Base-by-base conservation (phyloP, 2,888 invertebrate genomes). In the Lobophora halterata region DNA sequence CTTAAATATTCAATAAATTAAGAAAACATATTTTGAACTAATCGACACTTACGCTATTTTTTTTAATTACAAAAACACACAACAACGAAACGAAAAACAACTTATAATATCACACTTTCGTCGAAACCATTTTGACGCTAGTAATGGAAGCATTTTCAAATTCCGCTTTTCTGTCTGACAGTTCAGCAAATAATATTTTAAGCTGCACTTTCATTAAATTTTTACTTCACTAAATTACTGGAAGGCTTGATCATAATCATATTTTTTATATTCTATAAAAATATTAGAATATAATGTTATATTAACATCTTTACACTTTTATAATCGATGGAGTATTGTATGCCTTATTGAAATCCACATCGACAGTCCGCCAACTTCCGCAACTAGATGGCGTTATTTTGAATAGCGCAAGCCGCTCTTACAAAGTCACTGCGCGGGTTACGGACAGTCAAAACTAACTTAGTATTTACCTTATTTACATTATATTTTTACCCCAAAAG, bases 11-110 rank as follows among this genome's bases (percentile, higher is more conserved):
- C 67, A 85, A 87, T 83, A 82, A 86, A 79, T 85, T 69, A 81
- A 75, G 78, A 70, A 71, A 74, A 58, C 58, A 59, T 47, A 58
- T 50, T 71, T 65, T 75, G 67, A 64, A 69, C 75, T 78, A 83
- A 61, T 52, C 64, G 72, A 73, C 63, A 61, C 83, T 82, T 83
- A 85, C 10, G 37, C 76, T 82, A 82, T 64, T 67, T 61, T 62
- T 69, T 71, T 71, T 77, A 70, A 78, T 76, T 81, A 77, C 78
- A 83, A 82, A 14, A 82, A 85, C 85, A 81, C 85, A 82, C 83
- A 85, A 85, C 82, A 86, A 83, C 64, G 75, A 85, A 87, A 83
- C 78, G 76, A 82, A 82, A 69, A 86, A 85, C 79, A 83, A 85
- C 74, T 79, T 75, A 81, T 74, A 73, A 73, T 85, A 87, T 86